phyloP scores from a whole-genome alignment of 2,113 vertebrate species.

The Lophotis ruficrista region DNA sequence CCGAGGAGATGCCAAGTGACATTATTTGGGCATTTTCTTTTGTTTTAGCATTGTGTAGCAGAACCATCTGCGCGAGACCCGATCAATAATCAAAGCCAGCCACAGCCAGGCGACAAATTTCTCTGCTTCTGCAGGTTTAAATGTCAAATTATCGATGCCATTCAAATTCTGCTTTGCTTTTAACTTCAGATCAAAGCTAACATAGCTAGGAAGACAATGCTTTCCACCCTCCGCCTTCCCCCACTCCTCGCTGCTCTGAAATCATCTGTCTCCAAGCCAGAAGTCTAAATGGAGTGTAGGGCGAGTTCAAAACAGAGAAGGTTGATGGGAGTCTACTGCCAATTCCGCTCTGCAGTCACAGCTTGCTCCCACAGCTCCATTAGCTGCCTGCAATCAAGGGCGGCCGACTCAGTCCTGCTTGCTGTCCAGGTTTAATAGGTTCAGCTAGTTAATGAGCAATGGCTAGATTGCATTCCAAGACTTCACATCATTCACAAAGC shows the following conservation, averaged over 20 bases:
- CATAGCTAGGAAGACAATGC: constrained; percentile 6
- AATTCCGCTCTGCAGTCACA: constrained; percentile 27
- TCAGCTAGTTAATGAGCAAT: constrained; percentile 82
- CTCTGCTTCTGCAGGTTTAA: constrained; percentile 13
- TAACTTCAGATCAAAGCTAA: constrained; percentile 35
- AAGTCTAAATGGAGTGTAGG: constrained; percentile 18
- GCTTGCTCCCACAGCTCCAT: constrained; percentile 37
- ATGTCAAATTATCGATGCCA: neutral
- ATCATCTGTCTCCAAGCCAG: constrained; percentile 40
- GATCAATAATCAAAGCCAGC: constrained; percentile 11
- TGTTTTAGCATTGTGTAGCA: neutral
- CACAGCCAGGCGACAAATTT: neutral
- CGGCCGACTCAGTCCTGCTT: constrained; percentile 74
- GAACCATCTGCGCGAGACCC: neutral
- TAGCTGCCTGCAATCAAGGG: constrained; percentile 65
- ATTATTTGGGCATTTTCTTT: neutral
- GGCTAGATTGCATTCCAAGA: constrained; percentile 78
- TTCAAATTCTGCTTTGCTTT: neutral
- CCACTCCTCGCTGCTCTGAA: neutral
- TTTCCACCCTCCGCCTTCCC: neutral
- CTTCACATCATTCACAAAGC: constrained; percentile 72
- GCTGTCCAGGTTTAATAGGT: constrained; percentile 80
- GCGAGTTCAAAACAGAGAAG: constrained; percentile 45
- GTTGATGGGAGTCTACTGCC: constrained; percentile 28
- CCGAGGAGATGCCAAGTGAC: neutral